Conservation (phyloP, 2,888 invertebrate genomes). For the Halictus quadricinctus region DNA sequence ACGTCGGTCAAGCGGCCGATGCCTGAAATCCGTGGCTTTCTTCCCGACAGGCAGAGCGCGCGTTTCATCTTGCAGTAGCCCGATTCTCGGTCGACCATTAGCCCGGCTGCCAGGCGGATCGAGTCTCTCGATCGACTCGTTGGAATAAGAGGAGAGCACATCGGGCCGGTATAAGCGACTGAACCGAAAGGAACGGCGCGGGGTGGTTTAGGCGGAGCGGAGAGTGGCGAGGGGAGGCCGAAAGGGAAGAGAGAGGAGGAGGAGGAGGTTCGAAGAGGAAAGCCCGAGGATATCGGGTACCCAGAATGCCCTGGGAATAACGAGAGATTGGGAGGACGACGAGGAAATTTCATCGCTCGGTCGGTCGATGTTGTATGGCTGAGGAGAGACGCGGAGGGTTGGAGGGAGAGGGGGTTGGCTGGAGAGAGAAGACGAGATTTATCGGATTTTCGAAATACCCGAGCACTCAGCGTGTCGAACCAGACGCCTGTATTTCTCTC, state of each 20-base stretch:
- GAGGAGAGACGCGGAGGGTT: conserved; percentile 16
- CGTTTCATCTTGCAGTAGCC: conserved; percentile 23
- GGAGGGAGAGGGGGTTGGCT: not conserved
- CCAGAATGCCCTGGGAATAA: conserved; percentile 69
- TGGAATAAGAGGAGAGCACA: conserved; percentile 42
- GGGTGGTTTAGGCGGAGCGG: not conserved
- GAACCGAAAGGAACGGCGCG: not conserved
- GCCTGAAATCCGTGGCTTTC: conserved; percentile 2
- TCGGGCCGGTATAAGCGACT: conserved; percentile 3
- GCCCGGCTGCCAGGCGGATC: conserved; percentile 14
- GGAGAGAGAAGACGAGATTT: conserved; percentile 62
- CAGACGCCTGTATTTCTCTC: conserved; percentile 68
- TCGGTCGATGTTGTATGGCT: conserved; percentile 58
- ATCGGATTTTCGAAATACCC: conserved; percentile 72
- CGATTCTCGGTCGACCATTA: conserved; percentile 46
- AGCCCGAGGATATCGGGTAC: conserved; percentile 64
- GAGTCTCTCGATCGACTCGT: conserved; percentile 43
- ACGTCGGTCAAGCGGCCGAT: not conserved
- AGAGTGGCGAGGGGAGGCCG: conserved; percentile 1
- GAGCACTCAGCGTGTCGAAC: conserved; percentile 69
- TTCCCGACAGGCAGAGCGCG: not conserved
- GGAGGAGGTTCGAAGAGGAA: conserved; percentile 51
- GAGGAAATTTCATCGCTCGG: conserved; percentile 70
- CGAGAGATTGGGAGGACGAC: conserved; percentile 70
- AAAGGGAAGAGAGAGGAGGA: not conserved